Percentiles rank a stretch among this genome's conserved stretches.
Evolutionary conservation across 1,140 invertebrate species (phyloP).

Genomic region (Hylaeus volcanicus): DNA sequence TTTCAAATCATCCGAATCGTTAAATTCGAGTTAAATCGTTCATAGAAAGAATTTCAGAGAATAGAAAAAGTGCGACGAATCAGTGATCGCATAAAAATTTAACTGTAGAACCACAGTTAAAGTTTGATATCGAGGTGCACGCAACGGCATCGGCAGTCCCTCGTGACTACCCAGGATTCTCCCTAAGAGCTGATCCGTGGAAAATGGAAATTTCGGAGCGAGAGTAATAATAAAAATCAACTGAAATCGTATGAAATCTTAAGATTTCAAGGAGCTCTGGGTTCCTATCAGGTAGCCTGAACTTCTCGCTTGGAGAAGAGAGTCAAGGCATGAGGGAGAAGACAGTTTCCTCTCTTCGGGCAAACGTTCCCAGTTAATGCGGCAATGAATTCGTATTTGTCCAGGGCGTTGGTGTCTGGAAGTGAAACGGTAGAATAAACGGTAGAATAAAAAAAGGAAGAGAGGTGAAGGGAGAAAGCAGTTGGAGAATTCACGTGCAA

Average conservation of each 20-base stretch:
- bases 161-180: not conserved
- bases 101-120: not conserved
- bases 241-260: slow-evolving; percentile 37
- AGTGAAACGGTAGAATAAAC: slow-evolving; percentile 40
- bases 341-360: slow-evolving; percentile 38
- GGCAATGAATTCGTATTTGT: slow-evolving; percentile 68
- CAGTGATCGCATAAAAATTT: not conserved
- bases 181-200: not conserved
- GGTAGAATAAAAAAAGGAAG: not conserved
- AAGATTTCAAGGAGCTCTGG: slow-evolving; percentile 20
- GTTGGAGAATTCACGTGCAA: slow-evolving; percentile 48
- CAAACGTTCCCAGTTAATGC: slow-evolving; percentile 58
- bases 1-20: too few relatives aligned
- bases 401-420: slow-evolving; percentile 50
- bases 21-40: too few relatives aligned
- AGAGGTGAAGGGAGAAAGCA: not conserved
- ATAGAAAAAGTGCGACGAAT: too few relatives aligned
- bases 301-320: slow-evolving; percentile 2
- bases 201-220: not conserved
- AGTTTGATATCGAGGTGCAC: not conserved
- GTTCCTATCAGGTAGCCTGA: slow-evolving; percentile 28
- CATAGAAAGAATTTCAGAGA: too few relatives aligned
- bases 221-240: slow-evolving; percentile 57
- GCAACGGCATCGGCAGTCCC: too few relatives aligned
- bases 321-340: slow-evolving; percentile 11